Percentiles rank a stretch among this genome's conserved stretches.
Evolutionary conservation across 2,113 vertebrate species (phyloP).

Genomic region (Coturnix japonica): DNA sequence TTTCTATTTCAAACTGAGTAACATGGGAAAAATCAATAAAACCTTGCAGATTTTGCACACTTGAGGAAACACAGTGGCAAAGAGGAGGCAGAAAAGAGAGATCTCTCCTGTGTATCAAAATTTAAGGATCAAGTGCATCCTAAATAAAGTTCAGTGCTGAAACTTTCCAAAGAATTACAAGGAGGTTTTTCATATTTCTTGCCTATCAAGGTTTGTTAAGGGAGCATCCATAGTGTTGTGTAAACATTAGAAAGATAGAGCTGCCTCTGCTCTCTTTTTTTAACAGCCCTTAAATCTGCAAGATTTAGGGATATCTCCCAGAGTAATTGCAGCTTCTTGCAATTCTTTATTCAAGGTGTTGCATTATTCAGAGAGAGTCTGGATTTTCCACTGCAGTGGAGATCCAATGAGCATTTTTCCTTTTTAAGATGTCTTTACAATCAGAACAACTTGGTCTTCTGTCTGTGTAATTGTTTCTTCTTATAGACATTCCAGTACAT

Average conservation of each 20-base stretch:
- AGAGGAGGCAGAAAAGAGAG: neutral
- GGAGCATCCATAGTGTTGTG: neutral
- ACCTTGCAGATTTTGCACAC: neutral
- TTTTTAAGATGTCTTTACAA: neutral
- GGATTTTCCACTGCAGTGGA: neutral
- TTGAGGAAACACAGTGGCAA: neutral
- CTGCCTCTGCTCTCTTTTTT: neutral
- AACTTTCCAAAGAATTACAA: neutral
- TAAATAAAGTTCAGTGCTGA: neutral
- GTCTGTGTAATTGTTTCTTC: neutral
- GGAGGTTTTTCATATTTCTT: neutral
- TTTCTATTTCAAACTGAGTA: neutral
- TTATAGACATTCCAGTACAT: neutral
- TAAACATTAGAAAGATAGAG: neutral
- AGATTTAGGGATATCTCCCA: neutral
- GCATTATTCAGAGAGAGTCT: slow-evolving; percentile 1
- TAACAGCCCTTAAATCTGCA: neutral
- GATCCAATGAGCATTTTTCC: neutral
- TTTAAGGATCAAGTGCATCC: neutral
- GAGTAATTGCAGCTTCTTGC: neutral
- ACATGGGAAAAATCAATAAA: neutral
- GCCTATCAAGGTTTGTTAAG: neutral
- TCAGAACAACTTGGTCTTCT: neutral
- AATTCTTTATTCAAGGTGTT: slow-evolving; percentile 21
- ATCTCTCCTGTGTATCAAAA: neutral